These are phyloP conservation scores for Formica exsecta DNA, from an alignment of 1,140 invertebrate species.

Conservation along the genomic window DNA sequence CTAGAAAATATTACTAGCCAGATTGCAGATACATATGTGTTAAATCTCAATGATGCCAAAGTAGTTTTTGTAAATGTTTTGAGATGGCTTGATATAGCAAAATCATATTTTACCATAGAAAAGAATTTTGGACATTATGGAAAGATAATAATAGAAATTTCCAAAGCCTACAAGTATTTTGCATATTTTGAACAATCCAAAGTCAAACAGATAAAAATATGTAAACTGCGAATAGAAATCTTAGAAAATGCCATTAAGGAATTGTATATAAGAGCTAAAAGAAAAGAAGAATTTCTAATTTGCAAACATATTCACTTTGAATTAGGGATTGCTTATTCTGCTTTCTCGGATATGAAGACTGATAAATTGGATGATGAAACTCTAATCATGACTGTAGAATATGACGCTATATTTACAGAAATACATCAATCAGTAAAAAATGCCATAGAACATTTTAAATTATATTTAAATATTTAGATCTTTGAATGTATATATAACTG, in stretches of 20 bases:
- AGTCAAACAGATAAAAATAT: not conserved
- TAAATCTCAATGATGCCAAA: not conserved
- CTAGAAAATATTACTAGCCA: not conserved
- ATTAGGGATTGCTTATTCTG: too few relatives aligned
- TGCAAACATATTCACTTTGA: too few relatives aligned
- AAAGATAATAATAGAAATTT: not conserved
- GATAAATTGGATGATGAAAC: too few relatives aligned
- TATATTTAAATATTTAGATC: too few relatives aligned
- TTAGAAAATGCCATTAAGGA: not conserved
- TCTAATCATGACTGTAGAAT: too few relatives aligned
- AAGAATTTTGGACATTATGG: not conserved
- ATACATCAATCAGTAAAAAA: too few relatives aligned
- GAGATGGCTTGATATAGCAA: not conserved
- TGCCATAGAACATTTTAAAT: too few relatives aligned
- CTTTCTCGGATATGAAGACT: too few relatives aligned
- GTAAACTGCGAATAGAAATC: conserved; percentile 1
- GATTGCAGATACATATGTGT: not conserved
- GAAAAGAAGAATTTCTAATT: too few relatives aligned
- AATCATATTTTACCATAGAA: not conserved
- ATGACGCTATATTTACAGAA: too few relatives aligned
- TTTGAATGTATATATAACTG: too few relatives aligned
- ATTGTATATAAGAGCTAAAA: not conserved
- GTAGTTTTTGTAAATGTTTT: not conserved
- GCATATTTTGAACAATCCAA: not conserved
- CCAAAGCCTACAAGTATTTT: not conserved